Evolutionary conservation across 64 coral and sea anemone genomes (phyloP).

Genomic region (Anthopleura sola): DNA sequence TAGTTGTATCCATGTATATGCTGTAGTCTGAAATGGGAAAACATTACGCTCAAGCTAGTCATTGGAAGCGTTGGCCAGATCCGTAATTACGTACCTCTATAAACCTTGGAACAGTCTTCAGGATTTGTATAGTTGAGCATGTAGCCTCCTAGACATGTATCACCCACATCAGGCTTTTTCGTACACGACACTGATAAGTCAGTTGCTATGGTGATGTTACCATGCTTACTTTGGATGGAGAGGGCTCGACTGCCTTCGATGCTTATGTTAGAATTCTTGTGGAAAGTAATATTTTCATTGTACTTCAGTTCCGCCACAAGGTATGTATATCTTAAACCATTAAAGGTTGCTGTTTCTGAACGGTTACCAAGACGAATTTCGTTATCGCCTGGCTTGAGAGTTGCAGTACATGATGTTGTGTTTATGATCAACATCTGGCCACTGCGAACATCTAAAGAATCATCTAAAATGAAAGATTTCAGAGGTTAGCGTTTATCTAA

Average conservation of each 20-base stretch:
- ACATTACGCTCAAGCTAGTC: too few species aligned
- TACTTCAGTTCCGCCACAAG: not conserved
- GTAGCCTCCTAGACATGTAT: slow-evolving; percentile 49
- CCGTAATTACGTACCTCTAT: not conserved
- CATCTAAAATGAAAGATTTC: not conserved
- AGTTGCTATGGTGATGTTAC: slow-evolving; percentile 33
- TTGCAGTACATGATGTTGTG: not conserved
- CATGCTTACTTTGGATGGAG: slow-evolving; percentile 20
- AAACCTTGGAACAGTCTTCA: not conserved
- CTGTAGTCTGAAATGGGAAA: too few species aligned
- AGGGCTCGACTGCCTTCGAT: slow-evolving; percentile 17
- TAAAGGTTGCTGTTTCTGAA: not conserved
- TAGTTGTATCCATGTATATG: too few species aligned
- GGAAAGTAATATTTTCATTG: slow-evolving; percentile 10
- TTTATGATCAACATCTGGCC: not conserved
- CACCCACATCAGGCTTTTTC: not conserved
- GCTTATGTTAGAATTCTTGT: not conserved
- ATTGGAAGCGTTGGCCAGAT: not conserved
- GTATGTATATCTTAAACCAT: not conserved
- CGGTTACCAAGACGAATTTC: not conserved
- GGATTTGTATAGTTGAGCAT: not conserved
- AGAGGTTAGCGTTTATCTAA: too few species aligned
- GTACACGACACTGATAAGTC: slow-evolving; percentile 28
- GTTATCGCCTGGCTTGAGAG: not conserved
- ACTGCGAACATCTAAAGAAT: not conserved